phyloP scores from a whole-genome alignment of 2,888 invertebrate species.

The Nephrotoma appendiculata region DNA sequence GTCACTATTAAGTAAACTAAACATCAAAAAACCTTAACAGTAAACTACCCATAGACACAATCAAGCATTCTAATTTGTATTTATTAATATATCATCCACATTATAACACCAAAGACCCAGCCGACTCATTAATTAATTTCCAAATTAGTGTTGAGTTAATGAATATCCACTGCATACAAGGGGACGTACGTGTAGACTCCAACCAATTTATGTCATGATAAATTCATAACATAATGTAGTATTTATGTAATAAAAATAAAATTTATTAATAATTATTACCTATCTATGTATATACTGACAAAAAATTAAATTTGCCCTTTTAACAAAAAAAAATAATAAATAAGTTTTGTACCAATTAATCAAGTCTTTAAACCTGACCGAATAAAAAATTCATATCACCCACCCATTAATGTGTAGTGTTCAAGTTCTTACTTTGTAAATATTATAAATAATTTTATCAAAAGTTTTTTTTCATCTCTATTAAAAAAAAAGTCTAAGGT shows the following conservation, averaged over 20 bases:
- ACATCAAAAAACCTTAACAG: neutral
- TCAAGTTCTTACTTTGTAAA: neutral
- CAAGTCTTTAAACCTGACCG: neutral
- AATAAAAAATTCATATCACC: neutral
- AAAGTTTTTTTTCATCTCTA: neutral
- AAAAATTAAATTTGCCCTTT: neutral
- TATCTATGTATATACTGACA: neutral
- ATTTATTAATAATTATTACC: neutral
- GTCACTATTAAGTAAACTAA: neutral
- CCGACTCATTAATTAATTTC: neutral
- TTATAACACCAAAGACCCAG: neutral
- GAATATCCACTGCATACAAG: neutral
- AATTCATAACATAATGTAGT: neutral
- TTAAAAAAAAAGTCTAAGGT: neutral
- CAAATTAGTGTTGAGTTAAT: neutral
- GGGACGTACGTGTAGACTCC: neutral
- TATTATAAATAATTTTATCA: neutral
- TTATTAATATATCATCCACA: neutral
- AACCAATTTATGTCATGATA: neutral
- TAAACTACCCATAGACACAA: neutral
- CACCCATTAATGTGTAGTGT: neutral
- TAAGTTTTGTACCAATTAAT: neutral
- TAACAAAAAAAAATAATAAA: neutral
- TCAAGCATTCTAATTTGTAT: neutral
- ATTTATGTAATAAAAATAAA: neutral